Evolutionary conservation across 2,888 invertebrate species (phyloP).

Genomic region (Protophormia terraenovae): DNA sequence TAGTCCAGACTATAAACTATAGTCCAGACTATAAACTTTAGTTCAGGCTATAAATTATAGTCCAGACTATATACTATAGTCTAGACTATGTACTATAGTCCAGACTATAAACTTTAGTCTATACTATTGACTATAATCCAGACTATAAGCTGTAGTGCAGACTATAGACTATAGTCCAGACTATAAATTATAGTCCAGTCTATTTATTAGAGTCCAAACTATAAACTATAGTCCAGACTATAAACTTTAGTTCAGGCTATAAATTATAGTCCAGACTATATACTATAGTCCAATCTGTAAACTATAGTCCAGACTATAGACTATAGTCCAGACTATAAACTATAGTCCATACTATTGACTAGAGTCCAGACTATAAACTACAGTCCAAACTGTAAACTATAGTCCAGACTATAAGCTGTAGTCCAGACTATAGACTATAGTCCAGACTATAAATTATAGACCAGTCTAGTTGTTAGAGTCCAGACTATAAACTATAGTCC

Average conservation of each 20-base stretch:
- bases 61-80: neutral
- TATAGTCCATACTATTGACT: neutral
- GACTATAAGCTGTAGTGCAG: neutral
- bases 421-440: neutral
- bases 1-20: neutral
- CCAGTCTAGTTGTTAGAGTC: too few relatives aligned
- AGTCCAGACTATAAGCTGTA: neutral
- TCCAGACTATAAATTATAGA: neutral
- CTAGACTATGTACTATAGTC: neutral
- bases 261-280: neutral
- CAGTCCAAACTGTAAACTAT: neutral
- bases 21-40: neutral
- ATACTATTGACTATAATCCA: neutral
- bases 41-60: neutral
- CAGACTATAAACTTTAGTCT: neutral
- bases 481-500: neutral
- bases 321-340: neutral
- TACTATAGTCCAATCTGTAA: too few relatives aligned
- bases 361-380: neutral
- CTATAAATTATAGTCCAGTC: too few relatives aligned
- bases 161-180: neutral
- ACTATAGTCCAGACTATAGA: neutral
- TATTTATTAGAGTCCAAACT: neutral
- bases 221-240: neutral
- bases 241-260: too few relatives aligned